Evolutionary conservation across 1,140 invertebrate species (phyloP), one percentile per base, ranked within the genome.

Genomic region (Latrodectus geometricus): DNA sequence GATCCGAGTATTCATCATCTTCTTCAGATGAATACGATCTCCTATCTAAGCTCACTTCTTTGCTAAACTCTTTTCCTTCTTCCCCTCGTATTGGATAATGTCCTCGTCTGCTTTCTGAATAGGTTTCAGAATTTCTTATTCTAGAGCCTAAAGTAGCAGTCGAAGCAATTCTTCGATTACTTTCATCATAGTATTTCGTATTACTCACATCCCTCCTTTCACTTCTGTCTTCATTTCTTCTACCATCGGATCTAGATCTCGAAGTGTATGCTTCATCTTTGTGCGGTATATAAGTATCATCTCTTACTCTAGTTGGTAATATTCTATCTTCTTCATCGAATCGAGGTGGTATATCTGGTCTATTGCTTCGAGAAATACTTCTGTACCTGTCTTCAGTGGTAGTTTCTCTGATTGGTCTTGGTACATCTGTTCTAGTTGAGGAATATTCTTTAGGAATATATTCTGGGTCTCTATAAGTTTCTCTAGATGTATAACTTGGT

Each of bases 11-110:
- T 21, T 54, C 77, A n/a, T 84, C 56, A 8, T 75, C 72, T 50
- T 83, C 80, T 11, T 84, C 82, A 17, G 61, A 50, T 9, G 73
- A 35, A 14, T 84, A 84, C 7, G 82, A 84, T 23, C 82, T 23
- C 0, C 61, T 35, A 12, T 84, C 82, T 15, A 84, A n/a, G 15
- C 12, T 14, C 9, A 84, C 61, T 23, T 76, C 82, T 23, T 84
- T 73, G 17, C 4, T 50, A 14, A 35, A 35, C 35, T 61, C 54
- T 8, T 61, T 35, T 5, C 35, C 5, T 35, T 35, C 35, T 23
- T 48, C 54, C 8, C n/a, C 21, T 21, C 11, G 14, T 11, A 56
- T 35, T 7, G 77, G n/a, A 56, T 21, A 70, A 70, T 74, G 11
- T 74, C 48, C 72, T 74, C 49, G 8, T 74, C 35, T 50, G 9